Evolutionary conservation across 2,888 invertebrate species (phyloP).

Genomic region (Philopedon plagiatum): DNA sequence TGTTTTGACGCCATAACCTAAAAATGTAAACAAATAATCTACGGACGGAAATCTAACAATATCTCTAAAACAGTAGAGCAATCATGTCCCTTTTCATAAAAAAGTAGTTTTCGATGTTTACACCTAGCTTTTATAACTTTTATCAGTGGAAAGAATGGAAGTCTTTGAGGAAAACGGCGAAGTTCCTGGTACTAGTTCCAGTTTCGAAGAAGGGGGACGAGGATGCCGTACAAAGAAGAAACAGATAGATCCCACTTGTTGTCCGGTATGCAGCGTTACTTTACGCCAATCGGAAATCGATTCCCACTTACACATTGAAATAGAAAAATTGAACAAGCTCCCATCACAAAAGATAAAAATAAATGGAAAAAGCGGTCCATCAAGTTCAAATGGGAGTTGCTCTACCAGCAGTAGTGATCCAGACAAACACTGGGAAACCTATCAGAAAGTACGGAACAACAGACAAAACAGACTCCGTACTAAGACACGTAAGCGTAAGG

Average conservation of each 20-base stretch:
- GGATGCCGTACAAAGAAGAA: slow-evolving; percentile 73
- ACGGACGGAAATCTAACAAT: slow-evolving; percentile 40
- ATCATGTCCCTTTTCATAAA: slow-evolving; percentile 29
- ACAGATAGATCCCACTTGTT: slow-evolving; percentile 80
- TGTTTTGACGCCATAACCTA: slow-evolving; percentile 39
- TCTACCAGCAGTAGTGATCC: slow-evolving; percentile 3
- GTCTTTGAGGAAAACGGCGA: slow-evolving; percentile 54
- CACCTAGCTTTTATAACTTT: slow-evolving; percentile 23
- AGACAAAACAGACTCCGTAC: slow-evolving; percentile 77
- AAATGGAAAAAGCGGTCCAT: slow-evolving; percentile 67
- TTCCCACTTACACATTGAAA: slow-evolving; percentile 84
- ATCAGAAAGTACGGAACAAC: slow-evolving; percentile 81
- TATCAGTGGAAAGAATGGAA: slow-evolving; percentile 57
- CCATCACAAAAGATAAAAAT: slow-evolving; percentile 64
- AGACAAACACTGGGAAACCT: slow-evolving; percentile 81
- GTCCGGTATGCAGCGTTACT: slow-evolving; percentile 91
- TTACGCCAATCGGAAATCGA: slow-evolving; percentile 88
- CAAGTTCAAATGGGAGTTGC: slow-evolving; percentile 61
- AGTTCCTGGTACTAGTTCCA: slow-evolving; percentile 57
- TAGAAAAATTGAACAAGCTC: slow-evolving; percentile 79
- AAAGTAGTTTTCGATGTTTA: slow-evolving; percentile 23
- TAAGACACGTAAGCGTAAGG: slow-evolving; percentile 78
- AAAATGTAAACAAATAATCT: slow-evolving; percentile 49
- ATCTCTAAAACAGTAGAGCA: slow-evolving; percentile 24
- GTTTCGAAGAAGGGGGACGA: slow-evolving; percentile 64